Evolutionary conservation across 1,140 invertebrate species (phyloP).

Genomic region (Neomicropteryx cornuta): DNA sequence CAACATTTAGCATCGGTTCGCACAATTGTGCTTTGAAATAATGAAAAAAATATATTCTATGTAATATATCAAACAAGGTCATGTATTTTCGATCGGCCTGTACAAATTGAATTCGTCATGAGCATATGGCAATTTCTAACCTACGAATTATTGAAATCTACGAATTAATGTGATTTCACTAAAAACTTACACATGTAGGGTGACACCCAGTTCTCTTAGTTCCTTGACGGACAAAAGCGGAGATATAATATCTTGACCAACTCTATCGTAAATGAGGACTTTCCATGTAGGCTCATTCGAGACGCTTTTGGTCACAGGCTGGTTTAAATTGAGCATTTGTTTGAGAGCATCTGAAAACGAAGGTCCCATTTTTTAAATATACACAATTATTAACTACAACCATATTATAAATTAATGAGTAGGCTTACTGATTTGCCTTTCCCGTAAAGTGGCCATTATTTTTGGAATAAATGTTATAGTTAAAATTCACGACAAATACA

Average conservation of each 20-base stretch:
- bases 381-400: constrained; percentile 11
- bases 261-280: constrained; percentile 90
- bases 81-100: too few species aligned
- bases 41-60: too few species aligned
- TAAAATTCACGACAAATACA: too few species aligned
- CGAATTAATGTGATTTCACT: too few species aligned
- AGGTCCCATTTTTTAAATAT: constrained; percentile 9
- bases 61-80: too few species aligned
- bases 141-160: too few species aligned
- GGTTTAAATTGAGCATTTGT: constrained; percentile 91
- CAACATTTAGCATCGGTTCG: too few species aligned
- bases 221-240: constrained; percentile 94
- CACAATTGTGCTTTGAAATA: too few species aligned
- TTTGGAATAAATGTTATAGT: too few species aligned
- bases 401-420: constrained; percentile 3
- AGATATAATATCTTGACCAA: constrained; percentile 97
- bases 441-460: constrained; percentile 58
- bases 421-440: constrained; percentile 58
- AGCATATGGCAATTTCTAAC: too few species aligned
- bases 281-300: constrained; percentile 87
- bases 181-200: constrained; percentile 92
- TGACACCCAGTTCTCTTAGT: constrained; percentile 90
- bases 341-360: constrained; percentile 62
- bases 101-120: too few species aligned
- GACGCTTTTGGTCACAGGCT: constrained; percentile 58